Evolutionary conservation across 2,113 vertebrate species (phyloP).

Genomic region (Hippocampus barbouri): DNA sequence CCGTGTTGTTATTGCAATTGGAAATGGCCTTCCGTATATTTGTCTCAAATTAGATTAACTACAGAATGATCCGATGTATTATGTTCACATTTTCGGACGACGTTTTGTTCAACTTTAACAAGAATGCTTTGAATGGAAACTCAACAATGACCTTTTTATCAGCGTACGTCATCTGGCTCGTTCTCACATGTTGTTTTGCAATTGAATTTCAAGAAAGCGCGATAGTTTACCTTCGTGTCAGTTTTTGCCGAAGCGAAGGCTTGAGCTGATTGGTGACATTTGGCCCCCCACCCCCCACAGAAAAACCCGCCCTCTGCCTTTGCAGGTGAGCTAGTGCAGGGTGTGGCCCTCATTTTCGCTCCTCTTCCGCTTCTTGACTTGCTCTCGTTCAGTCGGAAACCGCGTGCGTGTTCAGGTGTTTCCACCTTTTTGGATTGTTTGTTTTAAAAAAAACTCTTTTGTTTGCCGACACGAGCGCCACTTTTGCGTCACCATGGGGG

Average conservation of each 20-base stretch:
- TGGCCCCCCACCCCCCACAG: not conserved
- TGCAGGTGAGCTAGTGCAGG: not conserved
- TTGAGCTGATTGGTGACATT: not conserved
- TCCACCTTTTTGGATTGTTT: not conserved
- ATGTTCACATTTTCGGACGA: not conserved
- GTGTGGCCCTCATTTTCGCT: not conserved
- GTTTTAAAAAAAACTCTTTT: too few species aligned
- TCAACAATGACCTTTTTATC: not conserved
- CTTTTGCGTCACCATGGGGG: conserved; percentile 60
- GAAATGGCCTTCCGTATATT: not conserved
- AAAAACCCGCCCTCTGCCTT: not conserved
- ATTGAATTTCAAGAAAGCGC: not conserved
- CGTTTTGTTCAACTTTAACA: not conserved
- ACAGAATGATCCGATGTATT: not conserved
- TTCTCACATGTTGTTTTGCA: not conserved
- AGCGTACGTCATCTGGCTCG: not conserved
- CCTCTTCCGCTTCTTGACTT: not conserved
- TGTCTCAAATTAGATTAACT: not conserved
- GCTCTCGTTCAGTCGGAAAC: not conserved
- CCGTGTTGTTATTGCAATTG: not conserved
- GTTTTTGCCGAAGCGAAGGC: not conserved
- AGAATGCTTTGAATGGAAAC: too few species aligned
- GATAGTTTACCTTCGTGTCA: not conserved
- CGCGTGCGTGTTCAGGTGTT: not conserved
- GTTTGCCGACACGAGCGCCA: conserved; percentile 14